Conservation (phyloP, 2,888 invertebrate genomes). For the Octonoba sinensis region DNA sequence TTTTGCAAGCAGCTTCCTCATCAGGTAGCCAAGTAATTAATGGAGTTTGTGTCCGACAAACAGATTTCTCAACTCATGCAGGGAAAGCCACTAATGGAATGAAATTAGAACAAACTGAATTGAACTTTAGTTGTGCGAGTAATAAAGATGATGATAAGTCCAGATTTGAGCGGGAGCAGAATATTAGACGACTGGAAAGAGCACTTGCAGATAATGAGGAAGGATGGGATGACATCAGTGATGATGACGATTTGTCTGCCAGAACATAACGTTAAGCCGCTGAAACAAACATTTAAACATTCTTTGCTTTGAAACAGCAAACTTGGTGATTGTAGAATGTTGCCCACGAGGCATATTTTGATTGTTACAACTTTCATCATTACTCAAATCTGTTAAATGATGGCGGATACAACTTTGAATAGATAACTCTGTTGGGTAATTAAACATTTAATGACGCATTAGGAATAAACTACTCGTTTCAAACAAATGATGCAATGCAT, state of each 20-base stretch:
- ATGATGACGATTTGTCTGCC: slow-evolving; percentile 42
- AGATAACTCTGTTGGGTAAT: too few relatives aligned
- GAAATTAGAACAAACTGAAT: slow-evolving; percentile 76
- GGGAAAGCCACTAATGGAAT: slow-evolving; percentile 73
- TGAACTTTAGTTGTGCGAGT: slow-evolving; percentile 70
- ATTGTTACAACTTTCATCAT: too few relatives aligned
- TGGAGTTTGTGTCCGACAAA: slow-evolving; percentile 62
- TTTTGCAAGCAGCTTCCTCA: slow-evolving; percentile 72
- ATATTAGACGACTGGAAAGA: slow-evolving; percentile 64
- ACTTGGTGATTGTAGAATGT: too few relatives aligned
- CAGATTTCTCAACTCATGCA: slow-evolving; percentile 79
- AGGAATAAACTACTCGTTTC: too few relatives aligned
- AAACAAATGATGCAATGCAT: too few relatives aligned
- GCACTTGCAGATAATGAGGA: slow-evolving; percentile 65
- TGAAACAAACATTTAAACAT: too few relatives aligned
- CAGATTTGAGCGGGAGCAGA: slow-evolving; percentile 56
- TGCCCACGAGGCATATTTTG: too few relatives aligned
- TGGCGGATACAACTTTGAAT: too few relatives aligned
- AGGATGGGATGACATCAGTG: slow-evolving; percentile 65
- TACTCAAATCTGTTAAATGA: too few relatives aligned
- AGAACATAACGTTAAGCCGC: slow-evolving; percentile 10
- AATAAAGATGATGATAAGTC: slow-evolving; percentile 44
- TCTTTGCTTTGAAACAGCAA: too few relatives aligned
- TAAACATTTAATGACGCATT: too few relatives aligned
- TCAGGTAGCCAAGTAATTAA: slow-evolving; percentile 48